Percentiles rank a stretch among this genome's conserved stretches.
Conservation (phyloP, 1,140 invertebrate genomes). For the Alviniconcha marisindica region DNA sequence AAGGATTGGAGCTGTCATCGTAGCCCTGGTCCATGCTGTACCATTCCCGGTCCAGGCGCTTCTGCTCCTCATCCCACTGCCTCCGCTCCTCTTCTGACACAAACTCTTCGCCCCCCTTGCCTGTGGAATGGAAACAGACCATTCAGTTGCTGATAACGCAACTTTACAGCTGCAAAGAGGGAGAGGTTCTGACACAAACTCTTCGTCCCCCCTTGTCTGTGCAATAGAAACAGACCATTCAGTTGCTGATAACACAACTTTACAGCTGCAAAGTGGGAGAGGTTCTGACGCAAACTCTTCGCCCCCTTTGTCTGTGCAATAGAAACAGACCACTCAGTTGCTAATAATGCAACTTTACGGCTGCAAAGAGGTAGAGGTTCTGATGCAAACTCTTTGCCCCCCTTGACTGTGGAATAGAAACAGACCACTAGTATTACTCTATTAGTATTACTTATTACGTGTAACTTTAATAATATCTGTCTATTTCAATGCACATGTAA, state of each 20-base stretch:
- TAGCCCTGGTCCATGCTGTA: conserved; percentile 95
- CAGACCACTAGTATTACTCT: no score
- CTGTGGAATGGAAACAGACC: conserved; percentile 17
- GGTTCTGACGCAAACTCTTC: conserved; percentile 69
- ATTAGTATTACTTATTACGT: no score
- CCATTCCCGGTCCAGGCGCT: conserved; percentile 96
- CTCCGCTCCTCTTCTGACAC: conserved; percentile 79
- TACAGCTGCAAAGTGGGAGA: no score
- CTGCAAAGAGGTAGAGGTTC: no score
- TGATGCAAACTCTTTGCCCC: conserved; percentile 61
- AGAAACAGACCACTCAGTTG: neutral
- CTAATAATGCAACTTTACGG: no score
- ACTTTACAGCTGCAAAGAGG: no score
- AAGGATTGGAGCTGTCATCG: conserved; percentile 95
- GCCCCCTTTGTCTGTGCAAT: conserved; percentile 44
- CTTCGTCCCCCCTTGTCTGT: conserved; percentile 49
- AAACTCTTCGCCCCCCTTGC: conserved; percentile 54
- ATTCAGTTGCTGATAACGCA: neutral
- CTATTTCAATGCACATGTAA: no score
- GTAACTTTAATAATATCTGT: no score
- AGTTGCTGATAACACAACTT: no score
- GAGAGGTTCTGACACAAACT: conserved; percentile 72
- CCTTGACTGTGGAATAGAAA: conserved; percentile 37
- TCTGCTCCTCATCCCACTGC: conserved; percentile 95
- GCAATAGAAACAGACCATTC: neutral